Conservation (phyloP, 2,113 vertebrate species). For the Macrotis lagotis region DNA sequence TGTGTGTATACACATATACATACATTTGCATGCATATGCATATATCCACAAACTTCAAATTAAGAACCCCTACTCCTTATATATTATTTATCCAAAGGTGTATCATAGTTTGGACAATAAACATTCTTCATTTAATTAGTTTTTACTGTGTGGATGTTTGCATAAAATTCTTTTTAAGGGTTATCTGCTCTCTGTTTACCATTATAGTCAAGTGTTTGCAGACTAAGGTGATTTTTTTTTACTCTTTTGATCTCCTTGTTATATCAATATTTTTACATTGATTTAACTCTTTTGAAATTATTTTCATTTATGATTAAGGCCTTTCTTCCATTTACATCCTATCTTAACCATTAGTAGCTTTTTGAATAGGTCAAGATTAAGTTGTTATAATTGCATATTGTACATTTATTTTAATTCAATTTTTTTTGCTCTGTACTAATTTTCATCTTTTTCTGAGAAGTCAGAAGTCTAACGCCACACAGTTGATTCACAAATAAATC, state of each 20-base stretch:
- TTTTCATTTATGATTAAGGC: neutral
- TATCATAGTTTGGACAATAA: neutral
- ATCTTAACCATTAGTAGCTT: neutral
- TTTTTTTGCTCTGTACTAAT: neutral
- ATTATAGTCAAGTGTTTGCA: neutral
- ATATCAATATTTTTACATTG: neutral
- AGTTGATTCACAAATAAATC: neutral
- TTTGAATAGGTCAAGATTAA: neutral
- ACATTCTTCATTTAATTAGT: neutral
- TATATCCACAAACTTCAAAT: neutral
- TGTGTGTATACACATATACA: neutral
- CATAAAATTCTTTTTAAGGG: neutral
- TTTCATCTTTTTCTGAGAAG: neutral
- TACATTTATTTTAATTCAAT: neutral
- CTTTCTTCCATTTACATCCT: neutral
- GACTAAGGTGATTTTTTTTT: neutral
- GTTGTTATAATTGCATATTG: neutral
- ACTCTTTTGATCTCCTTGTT: neutral
- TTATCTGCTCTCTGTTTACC: neutral
- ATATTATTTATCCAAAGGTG: neutral
- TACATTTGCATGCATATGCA: no score
- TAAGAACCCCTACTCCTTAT: neutral
- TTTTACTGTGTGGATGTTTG: neutral
- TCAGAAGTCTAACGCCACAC: neutral
- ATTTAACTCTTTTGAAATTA: neutral